Conservation (phyloP, 2,113 vertebrate species). For the Plectropomus leopardus region DNA sequence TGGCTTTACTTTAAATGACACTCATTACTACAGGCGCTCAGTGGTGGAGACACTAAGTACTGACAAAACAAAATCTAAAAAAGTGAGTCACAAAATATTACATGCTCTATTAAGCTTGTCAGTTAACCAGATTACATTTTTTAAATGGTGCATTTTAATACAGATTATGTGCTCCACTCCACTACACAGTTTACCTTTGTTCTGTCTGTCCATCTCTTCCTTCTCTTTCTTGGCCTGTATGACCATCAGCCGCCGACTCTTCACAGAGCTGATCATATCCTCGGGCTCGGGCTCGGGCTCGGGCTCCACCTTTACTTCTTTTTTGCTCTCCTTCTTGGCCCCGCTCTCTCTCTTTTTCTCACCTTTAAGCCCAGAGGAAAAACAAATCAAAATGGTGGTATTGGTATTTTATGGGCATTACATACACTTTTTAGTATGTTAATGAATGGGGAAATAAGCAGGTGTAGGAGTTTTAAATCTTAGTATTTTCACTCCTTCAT, state of each 20-base stretch:
- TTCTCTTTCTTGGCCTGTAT: slow-evolving; percentile 96
- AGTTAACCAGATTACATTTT: background rate
- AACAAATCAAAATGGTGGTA: background rate
- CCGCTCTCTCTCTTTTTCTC: slow-evolving; percentile 85
- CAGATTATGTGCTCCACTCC: background rate
- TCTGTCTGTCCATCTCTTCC: slow-evolving; percentile 92
- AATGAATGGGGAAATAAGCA: background rate
- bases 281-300: slow-evolving; percentile 85
- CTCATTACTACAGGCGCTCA: background rate
- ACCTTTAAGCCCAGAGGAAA: slow-evolving; percentile 30
- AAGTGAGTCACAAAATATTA: too few relatives aligned
- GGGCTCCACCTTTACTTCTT: slow-evolving; percentile 81
- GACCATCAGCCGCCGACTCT: slow-evolving; percentile 92
- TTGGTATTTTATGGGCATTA: too few relatives aligned
- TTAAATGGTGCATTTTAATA: background rate
- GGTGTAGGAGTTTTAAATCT: background rate
- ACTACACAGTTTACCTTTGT: slow-evolving; percentile 87
- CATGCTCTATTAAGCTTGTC: background rate
- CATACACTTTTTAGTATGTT: too few relatives aligned
- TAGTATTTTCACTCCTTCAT: background rate
- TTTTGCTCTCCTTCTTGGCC: slow-evolving; percentile 77
- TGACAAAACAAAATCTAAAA: background rate
- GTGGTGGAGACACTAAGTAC: background rate
- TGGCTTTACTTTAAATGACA: background rate
- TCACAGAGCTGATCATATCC: slow-evolving; percentile 96